phyloP scores from a whole-genome alignment of 2,888 invertebrate species.

The Thymelicus acteon region DNA sequence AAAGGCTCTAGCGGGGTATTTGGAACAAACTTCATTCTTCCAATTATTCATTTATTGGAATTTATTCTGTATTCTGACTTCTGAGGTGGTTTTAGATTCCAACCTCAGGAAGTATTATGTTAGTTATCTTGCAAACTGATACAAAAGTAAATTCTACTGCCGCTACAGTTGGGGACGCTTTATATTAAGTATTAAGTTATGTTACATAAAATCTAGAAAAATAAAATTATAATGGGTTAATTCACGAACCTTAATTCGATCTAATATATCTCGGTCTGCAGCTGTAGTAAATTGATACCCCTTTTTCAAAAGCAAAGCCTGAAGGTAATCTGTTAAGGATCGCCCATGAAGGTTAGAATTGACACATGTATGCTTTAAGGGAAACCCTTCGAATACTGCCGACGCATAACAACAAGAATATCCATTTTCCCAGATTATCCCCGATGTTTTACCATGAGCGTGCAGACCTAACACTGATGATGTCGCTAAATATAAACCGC shows the following conservation, averaged over 20 bases:
- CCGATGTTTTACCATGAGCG: constrained; percentile 81
- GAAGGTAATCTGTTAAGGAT: constrained; percentile 90
- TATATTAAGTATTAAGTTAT: too few relatives aligned
- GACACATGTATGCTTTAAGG: constrained; percentile 92
- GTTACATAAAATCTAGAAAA: too few relatives aligned
- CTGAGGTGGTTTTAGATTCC: too few relatives aligned
- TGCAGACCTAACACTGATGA: constrained; percentile 75
- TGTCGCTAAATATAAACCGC: constrained; percentile 73
- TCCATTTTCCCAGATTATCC: constrained; percentile 81
- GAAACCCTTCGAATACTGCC: constrained; percentile 87
- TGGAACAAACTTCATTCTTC: too few relatives aligned
- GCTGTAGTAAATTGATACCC: constrained; percentile 96
- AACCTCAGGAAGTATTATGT: too few relatives aligned
- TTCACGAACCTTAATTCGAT: constrained; percentile 92
- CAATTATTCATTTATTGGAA: too few relatives aligned
- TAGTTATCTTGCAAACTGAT: too few relatives aligned
- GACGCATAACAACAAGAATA: constrained; percentile 75
- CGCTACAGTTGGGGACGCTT: too few relatives aligned
- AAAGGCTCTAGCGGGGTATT: too few relatives aligned
- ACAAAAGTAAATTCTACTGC: too few relatives aligned
- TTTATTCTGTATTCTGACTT: too few relatives aligned
- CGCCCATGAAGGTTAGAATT: constrained; percentile 94
- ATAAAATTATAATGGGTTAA: not conserved
- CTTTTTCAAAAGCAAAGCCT: constrained; percentile 92
- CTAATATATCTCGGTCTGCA: constrained; percentile 93